Base-by-base conservation (phyloP, 2,888 invertebrate genomes). In the Ennomos fuscantarius region DNA sequence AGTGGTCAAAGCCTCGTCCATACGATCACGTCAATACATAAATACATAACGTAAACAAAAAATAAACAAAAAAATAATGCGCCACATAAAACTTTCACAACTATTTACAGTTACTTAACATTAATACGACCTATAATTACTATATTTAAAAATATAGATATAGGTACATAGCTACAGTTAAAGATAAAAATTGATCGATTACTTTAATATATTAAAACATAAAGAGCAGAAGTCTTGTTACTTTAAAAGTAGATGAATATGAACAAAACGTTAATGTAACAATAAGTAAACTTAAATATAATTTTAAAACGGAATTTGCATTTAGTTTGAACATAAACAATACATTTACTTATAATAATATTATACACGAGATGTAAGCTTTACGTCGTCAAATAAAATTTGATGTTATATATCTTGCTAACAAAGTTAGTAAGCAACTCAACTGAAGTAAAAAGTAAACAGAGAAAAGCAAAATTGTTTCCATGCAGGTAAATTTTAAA, bases 121-220 rank as follows among this genome's bases (percentile, higher is more conserved):
- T 80, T 86, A 86, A 84, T 84, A 87, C 81, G 78, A 75, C 78
- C 84, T 79, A 82, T 87, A 85, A 81, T 85, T 78, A 82, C 87
- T 88, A 87, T 87, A 80, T 86, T 88, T 76, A 88, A 89, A 89
- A 88, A 88, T 89, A 89, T 89, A 89, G 86, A 86, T 88, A 87
- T 89, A 89, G 84, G 79, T 89, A 88, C 86, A 89, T 87, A 86
- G 76, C 88, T 89, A 89, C 84, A 81, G 73, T 84, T 82, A 83
- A 73, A 84, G 82, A 84, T 84, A 83, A 82, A 79, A 86, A 82
- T 84, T 86, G 81, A 86, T 82, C 77, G 75, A 77, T 82, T 79
- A 76, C 74, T 79, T 76, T 70, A 49, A 57, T 66, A 67, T 72
- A 72, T 73, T 70, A 74, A 73, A 86, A 84, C 79, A 82, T 79